Base-by-base conservation (phyloP, 2,888 invertebrate genomes). In the Sarcophaga variegata region DNA sequence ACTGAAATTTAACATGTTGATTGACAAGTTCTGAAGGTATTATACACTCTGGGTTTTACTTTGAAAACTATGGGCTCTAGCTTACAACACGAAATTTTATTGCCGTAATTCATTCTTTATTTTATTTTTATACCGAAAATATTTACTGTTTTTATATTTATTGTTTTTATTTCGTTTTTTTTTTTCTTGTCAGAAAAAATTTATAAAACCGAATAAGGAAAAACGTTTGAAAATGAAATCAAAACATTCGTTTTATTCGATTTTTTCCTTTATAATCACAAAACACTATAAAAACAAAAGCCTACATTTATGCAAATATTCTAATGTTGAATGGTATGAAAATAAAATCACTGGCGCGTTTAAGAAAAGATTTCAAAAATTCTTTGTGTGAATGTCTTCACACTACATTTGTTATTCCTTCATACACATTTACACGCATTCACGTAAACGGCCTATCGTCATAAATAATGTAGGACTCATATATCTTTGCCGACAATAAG, bases 1-100 rank as follows among this genome's bases (percentile, higher is more conserved):
- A 60, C 20, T 78, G 72, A 78, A 83, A 86, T 80, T 76, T 63
- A 80, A 86, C 82, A 81, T 67, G 67, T 80, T 82, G 86, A 86
- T 76, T 83, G 86, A 82, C 86, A 82, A 76, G 79, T 75, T 82
- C 75, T 71, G 47, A 76, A 76, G 47, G 45, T 75, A 69, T 63
- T 25, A n/a, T 17, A 11, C 2, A 60, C 17, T 10, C 47, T 11
- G 11, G 1, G 12, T 63, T 20, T 27, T 14, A 0, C 22, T 54
- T 54, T 47, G 11, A 25, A 49, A n/a, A n/a, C 10, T 4, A 14
- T 49, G 37, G 54, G 59, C 12, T 12, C 10, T 69, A 22, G 49
- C 20, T 64, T n/a, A 64, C 20, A 17, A 22, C 1, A 45, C 49
- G 12, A 62, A 14, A 11, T 27, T 20, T 20, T 62, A 54, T 70